These are phyloP conservation scores for Eubucco bourcierii DNA, from an alignment of 2,113 vertebrate species.

Conservation along the genomic window DNA sequence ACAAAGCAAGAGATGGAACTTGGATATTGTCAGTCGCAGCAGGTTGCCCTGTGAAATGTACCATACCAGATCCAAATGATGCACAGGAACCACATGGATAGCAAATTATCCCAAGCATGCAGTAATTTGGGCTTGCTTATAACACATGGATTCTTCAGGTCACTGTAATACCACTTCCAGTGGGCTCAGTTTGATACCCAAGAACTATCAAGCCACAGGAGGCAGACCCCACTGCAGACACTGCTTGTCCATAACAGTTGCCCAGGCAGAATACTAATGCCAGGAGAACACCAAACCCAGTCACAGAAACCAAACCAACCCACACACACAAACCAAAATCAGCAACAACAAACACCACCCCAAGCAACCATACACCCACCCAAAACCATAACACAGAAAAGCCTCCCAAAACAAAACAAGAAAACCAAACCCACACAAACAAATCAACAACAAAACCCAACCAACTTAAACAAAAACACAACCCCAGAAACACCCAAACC, in stretches of 20 bases:
- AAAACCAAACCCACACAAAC: too few relatives aligned
- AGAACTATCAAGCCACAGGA: not conserved
- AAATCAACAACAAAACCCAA: too few relatives aligned
- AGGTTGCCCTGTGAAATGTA: fast-evolving
- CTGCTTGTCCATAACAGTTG: not conserved
- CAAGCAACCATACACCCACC: too few relatives aligned
- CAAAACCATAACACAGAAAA: too few relatives aligned
- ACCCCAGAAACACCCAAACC: too few relatives aligned
- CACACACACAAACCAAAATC: too few relatives aligned
- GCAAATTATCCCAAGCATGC: not conserved
- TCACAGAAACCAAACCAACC: too few relatives aligned
- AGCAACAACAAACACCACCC: too few relatives aligned
- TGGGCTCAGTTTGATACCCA: not conserved
- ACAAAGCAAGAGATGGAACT: not conserved
- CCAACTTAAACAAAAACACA: too few relatives aligned
- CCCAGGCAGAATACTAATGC: not conserved
- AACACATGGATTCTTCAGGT: not conserved
- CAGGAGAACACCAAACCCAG: not conserved
- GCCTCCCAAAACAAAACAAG: not conserved
- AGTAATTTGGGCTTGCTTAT: not conserved
- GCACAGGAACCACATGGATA: not conserved
- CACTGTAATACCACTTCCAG: not conserved
- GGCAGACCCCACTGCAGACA: not conserved
- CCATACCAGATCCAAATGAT: fast-evolving
- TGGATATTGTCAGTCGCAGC: not conserved